A percentile compares a stretch with the other conserved stretches of the same genome.
Evolutionary conservation across 2,888 invertebrate genomes (phyloP).

Genomic region (Spodoptera exigua): DNA sequence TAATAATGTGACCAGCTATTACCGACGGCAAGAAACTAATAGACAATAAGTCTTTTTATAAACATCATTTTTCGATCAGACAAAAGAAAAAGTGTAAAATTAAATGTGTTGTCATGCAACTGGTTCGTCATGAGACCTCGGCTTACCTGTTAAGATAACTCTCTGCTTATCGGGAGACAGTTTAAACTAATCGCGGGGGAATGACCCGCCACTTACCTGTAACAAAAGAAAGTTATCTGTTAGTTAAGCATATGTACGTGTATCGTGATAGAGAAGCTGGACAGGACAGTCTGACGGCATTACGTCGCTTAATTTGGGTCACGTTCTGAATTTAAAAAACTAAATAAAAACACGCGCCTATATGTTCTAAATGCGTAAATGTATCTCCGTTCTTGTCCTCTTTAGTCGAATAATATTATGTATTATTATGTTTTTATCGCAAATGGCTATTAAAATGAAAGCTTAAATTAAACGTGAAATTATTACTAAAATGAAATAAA

Average conservation of each 20-base stretch:
- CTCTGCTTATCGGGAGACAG: constrained; percentile 12
- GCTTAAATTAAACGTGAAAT: too few relatives aligned
- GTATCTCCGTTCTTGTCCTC: constrained; percentile 22
- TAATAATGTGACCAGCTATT: not conserved
- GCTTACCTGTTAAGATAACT: constrained; percentile 24
- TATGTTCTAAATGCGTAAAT: constrained; percentile 25
- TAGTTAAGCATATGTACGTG: constrained; percentile 15
- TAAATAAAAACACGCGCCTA: constrained; percentile 33
- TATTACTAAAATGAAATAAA: too few relatives aligned
- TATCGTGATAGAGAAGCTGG: constrained; percentile 24
- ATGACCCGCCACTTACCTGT: constrained; percentile 70
- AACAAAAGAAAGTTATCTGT: constrained; percentile 63
- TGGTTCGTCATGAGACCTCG: constrained; percentile 1
- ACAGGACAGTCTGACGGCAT: constrained; percentile 16
- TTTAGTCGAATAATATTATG: constrained; percentile 5
- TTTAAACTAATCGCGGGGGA: constrained; percentile 19
- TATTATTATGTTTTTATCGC: too few relatives aligned
- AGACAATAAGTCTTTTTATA: too few relatives aligned
- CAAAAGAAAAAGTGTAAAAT: constrained; percentile 14
- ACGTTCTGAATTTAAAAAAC: constrained; percentile 39
- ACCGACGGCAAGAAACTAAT: not conserved
- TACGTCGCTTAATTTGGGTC: constrained; percentile 46
- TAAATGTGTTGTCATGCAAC: constrained; percentile 10
- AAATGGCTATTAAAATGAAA: too few relatives aligned
- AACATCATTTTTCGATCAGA: constrained; percentile 1